Base-by-base conservation (phyloP, 1,140 invertebrate species). In the Heliconius himera region DNA sequence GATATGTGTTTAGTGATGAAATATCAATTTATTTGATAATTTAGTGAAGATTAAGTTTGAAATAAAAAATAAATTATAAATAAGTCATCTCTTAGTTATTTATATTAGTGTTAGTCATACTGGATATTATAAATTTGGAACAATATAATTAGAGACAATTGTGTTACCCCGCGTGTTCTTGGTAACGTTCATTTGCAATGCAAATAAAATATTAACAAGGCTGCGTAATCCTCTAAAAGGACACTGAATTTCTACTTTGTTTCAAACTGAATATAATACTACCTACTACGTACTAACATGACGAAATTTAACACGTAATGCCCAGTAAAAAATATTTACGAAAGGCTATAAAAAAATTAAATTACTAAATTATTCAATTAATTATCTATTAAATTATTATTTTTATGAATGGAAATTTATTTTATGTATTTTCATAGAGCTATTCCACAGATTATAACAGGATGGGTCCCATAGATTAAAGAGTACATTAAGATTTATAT, bases 401-500 rank as follows among this genome's bases (percentile, higher is more conserved):
- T 22, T 56, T 56, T 56, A 22, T 56, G n/a, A 11, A 9, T 56
- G 54, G n/a, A 22, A 22, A 22, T 56, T 56, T 56, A 56, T 56
- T 56, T 56, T 9, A 56, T 56, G 20, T n/a, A 22, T 56, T 56
- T 56, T 8, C 54, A 56, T 56, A 56, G 54, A 56, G 54, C 22
- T 75, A 56, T 38, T 11, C 73, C 26, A 75, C 74, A 75, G 74
- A 75, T 75, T 75, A 75, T 75, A 75, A 75, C 51, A 36, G 74
- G 74, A 75, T 60, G 74, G 33, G 26, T 26, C 56, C 54, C 54
- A 60, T 29, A 71, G 46, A 77, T 77, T 49, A 70, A 70, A 77
- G 54, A 16, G n/a, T 51, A 72, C 20, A 87, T 87, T 87, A 82
- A 87, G 86, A 87, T 87, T 87, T 87, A 87, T 87, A 83, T 84